A percentile compares a stretch with the other conserved stretches of the same genome.
Conservation (phyloP, 92 coral and sea anemone genomes). For the Siderastrea siderea region DNA sequence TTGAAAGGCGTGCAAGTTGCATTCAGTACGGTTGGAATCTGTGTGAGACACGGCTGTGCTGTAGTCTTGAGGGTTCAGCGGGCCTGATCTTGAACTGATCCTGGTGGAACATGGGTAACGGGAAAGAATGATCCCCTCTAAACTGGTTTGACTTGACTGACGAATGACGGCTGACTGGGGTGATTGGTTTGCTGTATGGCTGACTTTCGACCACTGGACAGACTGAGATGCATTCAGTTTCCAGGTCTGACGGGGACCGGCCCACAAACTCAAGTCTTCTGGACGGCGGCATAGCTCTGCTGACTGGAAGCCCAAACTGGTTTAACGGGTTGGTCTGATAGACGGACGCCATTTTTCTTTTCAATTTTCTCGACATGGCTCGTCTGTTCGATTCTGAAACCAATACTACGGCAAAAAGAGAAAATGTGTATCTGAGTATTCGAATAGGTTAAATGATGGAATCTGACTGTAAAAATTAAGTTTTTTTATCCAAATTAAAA, state of each 20-base stretch:
- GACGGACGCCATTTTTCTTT: neutral
- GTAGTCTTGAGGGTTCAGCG: conserved; percentile 1
- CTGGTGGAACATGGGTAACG: neutral
- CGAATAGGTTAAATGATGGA: too few species aligned
- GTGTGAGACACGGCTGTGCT: neutral
- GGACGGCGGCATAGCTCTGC: neutral
- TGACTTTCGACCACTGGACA: neutral
- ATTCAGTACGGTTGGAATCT: conserved; percentile 33
- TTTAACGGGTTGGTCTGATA: conserved; percentile 1
- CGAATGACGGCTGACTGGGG: neutral
- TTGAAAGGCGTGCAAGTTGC: neutral
- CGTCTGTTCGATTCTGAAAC: neutral
- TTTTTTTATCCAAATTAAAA: too few species aligned
- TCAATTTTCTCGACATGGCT: neutral
- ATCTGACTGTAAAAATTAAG: too few species aligned
- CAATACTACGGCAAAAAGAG: neutral
- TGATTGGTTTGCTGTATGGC: neutral
- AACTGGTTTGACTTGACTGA: neutral
- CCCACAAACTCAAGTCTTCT: neutral
- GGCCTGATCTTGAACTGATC: conserved; percentile 28
- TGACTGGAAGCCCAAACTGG: neutral
- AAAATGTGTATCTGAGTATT: too few species aligned
- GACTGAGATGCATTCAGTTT: neutral
- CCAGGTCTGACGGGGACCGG: neutral
- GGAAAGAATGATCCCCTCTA: neutral